Percentiles rank a stretch among this genome's conserved stretches.
Evolutionary conservation across 53 echinoderm and acorn worm genomes (phyloP).

Genomic region (Echinarachnius parma): DNA sequence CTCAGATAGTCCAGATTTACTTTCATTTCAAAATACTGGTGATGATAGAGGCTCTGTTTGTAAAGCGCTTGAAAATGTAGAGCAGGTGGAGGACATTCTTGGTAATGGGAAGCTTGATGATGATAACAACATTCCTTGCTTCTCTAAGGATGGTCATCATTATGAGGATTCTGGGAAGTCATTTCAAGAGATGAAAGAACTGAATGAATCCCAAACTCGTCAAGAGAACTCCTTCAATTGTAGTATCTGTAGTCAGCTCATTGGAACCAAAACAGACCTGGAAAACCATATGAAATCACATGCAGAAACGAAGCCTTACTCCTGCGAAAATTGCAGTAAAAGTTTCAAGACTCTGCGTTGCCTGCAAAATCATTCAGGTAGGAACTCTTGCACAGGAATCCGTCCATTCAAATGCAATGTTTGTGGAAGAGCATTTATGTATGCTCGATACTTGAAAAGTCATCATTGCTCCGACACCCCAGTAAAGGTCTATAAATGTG

Average conservation of each 20-base stretch:
- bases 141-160: neutral
- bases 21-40: neutral
- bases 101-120: too few relatives aligned
- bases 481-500: conserved; percentile 30
- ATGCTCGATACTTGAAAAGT: conserved; percentile 22
- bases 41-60: neutral
- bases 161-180: conserved; percentile 23
- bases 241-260: conserved; percentile 15
- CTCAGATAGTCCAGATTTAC: neutral
- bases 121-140: too few relatives aligned
- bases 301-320: conserved; percentile 14
- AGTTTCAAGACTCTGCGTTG: conserved; percentile 15
- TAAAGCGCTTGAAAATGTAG: neutral
- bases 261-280: neutral
- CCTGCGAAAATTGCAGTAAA: conserved; percentile 36
- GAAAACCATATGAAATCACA: conserved; percentile 27
- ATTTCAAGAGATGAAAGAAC: conserved; percentile 1
- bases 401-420: conserved; percentile 37
- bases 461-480: conserved; percentile 29
- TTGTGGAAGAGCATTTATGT: conserved; percentile 39
- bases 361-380: conserved; percentile 31
- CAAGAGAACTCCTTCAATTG: conserved; percentile 7
- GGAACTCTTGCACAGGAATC: conserved; percentile 28
- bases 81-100: too few relatives aligned
- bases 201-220: too few relatives aligned